Percentiles rank a stretch among this genome's conserved stretches.
phyloP scores from a whole-genome alignment of 2,888 invertebrate species.

The Allacma fusca region DNA sequence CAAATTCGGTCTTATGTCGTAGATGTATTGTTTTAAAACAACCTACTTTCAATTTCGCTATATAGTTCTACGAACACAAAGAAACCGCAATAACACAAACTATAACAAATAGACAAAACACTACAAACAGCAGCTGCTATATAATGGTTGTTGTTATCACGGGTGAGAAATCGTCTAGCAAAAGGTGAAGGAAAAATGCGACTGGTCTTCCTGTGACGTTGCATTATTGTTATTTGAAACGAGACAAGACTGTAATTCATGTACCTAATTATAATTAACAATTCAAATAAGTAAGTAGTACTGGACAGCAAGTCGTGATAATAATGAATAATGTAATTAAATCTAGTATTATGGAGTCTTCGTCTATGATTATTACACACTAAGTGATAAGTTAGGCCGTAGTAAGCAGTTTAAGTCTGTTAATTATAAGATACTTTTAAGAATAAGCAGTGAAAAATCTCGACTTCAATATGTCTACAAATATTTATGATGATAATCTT shows the following conservation, averaged over 20 bases:
- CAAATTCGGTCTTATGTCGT: no score
- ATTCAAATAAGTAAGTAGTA: conserved; percentile 22
- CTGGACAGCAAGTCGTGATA: conserved; percentile 38
- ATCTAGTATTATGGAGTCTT: conserved; percentile 38
- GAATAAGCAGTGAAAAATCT: conserved; percentile 30
- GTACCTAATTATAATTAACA: conserved; percentile 40
- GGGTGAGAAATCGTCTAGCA: conserved; percentile 1
- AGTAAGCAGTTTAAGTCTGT: conserved; percentile 29
- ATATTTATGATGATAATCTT: conserved; percentile 23
- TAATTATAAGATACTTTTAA: conserved; percentile 10
- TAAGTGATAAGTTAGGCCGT: conserved; percentile 1
- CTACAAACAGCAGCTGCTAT: background rate
- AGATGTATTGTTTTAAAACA: no score
- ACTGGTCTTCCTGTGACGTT: conserved; percentile 42
- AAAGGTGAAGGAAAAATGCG: background rate
- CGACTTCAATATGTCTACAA: conserved; percentile 27
- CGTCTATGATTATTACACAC: conserved; percentile 17
- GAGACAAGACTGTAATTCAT: conserved; percentile 45
- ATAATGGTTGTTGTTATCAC: background rate
- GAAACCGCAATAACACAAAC: background rate
- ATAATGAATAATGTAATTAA: conserved; percentile 32
- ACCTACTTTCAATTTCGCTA: no score
- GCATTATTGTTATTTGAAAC: conserved; percentile 36
- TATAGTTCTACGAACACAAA: background rate
- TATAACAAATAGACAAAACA: background rate